These are phyloP conservation scores for Xiphophorus couchianus DNA, from an alignment of 2,113 vertebrate genomes.

Conservation along the genomic window DNA sequence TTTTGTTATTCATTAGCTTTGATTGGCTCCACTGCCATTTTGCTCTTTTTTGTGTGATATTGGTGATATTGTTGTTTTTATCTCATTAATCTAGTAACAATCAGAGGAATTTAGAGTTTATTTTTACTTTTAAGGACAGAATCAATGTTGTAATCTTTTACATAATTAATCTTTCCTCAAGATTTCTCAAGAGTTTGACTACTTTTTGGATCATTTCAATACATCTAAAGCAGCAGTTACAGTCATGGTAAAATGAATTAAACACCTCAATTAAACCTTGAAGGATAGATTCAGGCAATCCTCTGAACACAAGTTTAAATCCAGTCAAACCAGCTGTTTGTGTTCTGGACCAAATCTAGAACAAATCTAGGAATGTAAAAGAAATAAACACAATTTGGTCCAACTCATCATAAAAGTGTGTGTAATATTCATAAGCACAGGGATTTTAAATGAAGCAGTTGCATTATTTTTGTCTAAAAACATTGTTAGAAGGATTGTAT, in stretches of 20 bases:
- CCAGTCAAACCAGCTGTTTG: not conserved
- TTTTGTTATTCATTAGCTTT: not conserved
- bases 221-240: not conserved
- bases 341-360: too few relatives aligned
- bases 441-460: not conserved
- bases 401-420: not conserved
- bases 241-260: not conserved
- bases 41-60: not conserved
- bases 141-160: too few relatives aligned
- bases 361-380: not conserved
- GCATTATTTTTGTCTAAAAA: not conserved
- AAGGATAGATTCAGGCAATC: not conserved
- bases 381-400: not conserved
- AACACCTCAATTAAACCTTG: not conserved
- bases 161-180: not conserved
- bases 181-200: not conserved
- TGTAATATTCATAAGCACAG: not conserved
- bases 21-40: conserved; percentile 1
- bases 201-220: not conserved
- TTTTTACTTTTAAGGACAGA: too few relatives aligned
- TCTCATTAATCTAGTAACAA: not conserved
- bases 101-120: not conserved
- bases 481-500: not conserved
- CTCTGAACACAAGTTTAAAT: not conserved
- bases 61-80: not conserved